Percentiles rank a stretch among this genome's conserved stretches.
These are phyloP conservation scores for Chelidonichthys spinosus DNA, from an alignment of 2,797 vertebrate genomes.

Conservation along the genomic window DNA sequence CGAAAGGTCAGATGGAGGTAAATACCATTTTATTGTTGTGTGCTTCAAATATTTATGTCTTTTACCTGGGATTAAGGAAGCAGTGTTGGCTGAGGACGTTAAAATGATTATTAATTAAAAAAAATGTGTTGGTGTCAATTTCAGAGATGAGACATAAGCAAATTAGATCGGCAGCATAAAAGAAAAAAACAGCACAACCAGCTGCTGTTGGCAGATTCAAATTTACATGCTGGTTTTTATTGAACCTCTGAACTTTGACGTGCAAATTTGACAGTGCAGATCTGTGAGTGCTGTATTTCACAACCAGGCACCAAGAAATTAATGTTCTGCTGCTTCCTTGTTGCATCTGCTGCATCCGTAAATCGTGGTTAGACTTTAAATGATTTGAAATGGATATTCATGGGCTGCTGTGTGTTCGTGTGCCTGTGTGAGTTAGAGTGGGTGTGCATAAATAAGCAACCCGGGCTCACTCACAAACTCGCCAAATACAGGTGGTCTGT, in stretches of 20 bases:
- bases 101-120: neutral
- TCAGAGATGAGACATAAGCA: neutral
- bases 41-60: slow-evolving; percentile 15
- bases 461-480: no score
- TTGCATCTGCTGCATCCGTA: neutral
- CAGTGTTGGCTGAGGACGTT: neutral
- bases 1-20: slow-evolving; percentile 36
- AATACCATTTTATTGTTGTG: slow-evolving; percentile 12
- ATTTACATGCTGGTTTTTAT: neutral
- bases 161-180: neutral
- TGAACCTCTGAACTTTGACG: slow-evolving; percentile 2
- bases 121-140: neutral
- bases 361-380: neutral
- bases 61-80: neutral
- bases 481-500: no score
- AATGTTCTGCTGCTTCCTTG: neutral
- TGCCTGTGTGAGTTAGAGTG: neutral
- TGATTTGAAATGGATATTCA: neutral
- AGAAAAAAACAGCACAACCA: neutral
- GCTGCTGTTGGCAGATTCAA: neutral
- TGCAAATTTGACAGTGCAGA: neutral
- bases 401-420: neutral
- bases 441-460: slow-evolving; percentile 2
- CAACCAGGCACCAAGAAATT: neutral
- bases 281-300: neutral